Base-by-base conservation (phyloP, 2,888 invertebrate species). In the Luperina nickerlii region DNA sequence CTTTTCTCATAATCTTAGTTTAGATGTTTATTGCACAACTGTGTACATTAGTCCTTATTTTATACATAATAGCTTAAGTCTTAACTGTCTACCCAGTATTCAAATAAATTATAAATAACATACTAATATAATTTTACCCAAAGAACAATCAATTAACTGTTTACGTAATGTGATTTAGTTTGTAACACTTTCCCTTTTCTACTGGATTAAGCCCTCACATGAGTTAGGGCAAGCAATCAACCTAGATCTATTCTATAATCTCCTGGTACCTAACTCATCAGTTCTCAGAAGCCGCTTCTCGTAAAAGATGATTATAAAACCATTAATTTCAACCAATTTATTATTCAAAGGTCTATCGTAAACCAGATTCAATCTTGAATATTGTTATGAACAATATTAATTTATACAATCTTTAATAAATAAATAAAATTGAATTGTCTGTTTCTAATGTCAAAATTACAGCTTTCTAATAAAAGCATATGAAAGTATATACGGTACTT, bases 261-360 rank as follows among this genome's bases (percentile, higher is more conserved):
- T 32, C 51, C 9, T 65, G 5, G 15, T 32, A n/a, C n/a, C 27
- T 6, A 62, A 54, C 20, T n/a, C n/a, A 5, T 42, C 7, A 2
- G 27, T 71, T 62, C 38, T 38, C 27, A 67, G 51, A 71, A 62
- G 45, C 38, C 27, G 24, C 67, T 45, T 48, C 60, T 48, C 51
- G 70, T 60, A 24, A 48, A 42, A 71, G 32, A n/a, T 38, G n/a
- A 70, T 78, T 32, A 18, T 9, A 18, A 68, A 78, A 65, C 78
- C 54, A 72, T 81, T 62, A 81, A 81, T 81, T 68, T 78, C 3
- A 72, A 32, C n/a, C 32, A 38, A 57, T 71, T 67, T 57, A 71
- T 71, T 84, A 82, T 84, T 63, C 57, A 82, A 84, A 67, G 80
- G 71, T 42, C n/a, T 57, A 57, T 68, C 70, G n/a, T 63, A 57